phyloP scores from a whole-genome alignment of 2,888 invertebrate species.

The Heliothis peltigera region DNA sequence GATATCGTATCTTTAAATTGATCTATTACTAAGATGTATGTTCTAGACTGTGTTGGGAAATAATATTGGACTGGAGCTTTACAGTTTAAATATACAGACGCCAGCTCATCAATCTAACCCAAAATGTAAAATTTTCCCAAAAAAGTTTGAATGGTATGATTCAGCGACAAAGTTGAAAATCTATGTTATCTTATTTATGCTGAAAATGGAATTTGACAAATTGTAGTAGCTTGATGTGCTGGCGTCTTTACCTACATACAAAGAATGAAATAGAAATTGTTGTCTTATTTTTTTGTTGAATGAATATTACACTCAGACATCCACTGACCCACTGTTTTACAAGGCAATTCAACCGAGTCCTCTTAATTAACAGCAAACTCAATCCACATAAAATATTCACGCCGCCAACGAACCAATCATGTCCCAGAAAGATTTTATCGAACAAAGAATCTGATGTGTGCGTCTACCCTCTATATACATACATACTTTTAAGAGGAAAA shows the following conservation, averaged over 20 bases:
- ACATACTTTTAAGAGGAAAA: slow-evolving; percentile 54
- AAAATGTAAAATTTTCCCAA: too few species aligned
- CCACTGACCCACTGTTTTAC: slow-evolving; percentile 5
- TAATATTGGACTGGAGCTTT: slow-evolving; percentile 2
- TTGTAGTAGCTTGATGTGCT: too few species aligned
- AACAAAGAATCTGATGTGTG: slow-evolving; percentile 47
- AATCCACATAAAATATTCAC: slow-evolving; percentile 56
- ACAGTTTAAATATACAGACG: neutral
- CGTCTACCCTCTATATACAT: slow-evolving; percentile 16
- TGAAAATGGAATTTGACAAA: too few species aligned
- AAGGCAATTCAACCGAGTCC: slow-evolving; percentile 21
- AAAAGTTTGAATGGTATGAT: too few species aligned
- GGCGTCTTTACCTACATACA: too few species aligned
- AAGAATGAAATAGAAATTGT: too few species aligned
- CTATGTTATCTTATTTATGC: too few species aligned
- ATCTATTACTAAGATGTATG: slow-evolving; percentile 19
- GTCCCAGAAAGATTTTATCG: slow-evolving; percentile 44
- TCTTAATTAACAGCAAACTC: slow-evolving; percentile 53
- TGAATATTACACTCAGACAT: neutral
- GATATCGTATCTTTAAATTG: slow-evolving; percentile 18
- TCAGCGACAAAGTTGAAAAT: too few species aligned
- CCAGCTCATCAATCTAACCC: too few species aligned
- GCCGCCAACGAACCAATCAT: slow-evolving; percentile 39
- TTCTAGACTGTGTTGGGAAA: neutral
- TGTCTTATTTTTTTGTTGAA: neutral